These are phyloP conservation scores for Agrochola litura DNA, from an alignment of 2,888 invertebrate species.

Conservation along the genomic window DNA sequence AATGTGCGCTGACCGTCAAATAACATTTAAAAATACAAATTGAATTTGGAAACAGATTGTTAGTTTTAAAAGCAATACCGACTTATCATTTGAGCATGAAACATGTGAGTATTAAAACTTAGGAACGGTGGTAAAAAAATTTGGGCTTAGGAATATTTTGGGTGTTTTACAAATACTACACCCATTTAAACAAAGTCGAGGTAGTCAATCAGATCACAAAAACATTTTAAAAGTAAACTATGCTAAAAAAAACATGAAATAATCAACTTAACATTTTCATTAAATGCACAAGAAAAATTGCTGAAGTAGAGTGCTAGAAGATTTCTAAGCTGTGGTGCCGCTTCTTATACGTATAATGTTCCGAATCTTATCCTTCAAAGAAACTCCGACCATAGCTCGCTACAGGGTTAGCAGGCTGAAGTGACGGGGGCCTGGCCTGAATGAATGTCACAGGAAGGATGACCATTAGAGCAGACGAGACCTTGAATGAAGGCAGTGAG, in stretches of 20 bases:
- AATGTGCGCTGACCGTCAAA: background rate
- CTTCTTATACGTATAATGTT: background rate
- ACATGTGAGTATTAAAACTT: background rate
- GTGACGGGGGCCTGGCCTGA: too few species aligned
- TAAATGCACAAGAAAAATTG: background rate
- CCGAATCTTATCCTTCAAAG: background rate
- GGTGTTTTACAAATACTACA: background rate
- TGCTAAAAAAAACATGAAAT: background rate
- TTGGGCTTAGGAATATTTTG: background rate
- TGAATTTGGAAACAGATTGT: background rate
- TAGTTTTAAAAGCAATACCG: background rate
- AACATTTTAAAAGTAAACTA: background rate
- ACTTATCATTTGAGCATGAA: background rate
- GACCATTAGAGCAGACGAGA: background rate
- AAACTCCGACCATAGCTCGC: background rate
- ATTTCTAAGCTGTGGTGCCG: background rate
- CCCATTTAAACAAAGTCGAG: conserved; percentile 4
- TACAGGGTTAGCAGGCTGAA: background rate
- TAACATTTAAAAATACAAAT: background rate
- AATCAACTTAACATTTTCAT: background rate
- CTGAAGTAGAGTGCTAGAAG: background rate
- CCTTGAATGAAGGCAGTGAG: background rate
- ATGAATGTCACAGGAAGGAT: too few species aligned
- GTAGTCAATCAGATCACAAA: conserved; percentile 33
- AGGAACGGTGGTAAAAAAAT: background rate